Evolutionary conservation across 2,113 vertebrate genomes (phyloP).

Genomic region (Todiramphus chloris): DNA sequence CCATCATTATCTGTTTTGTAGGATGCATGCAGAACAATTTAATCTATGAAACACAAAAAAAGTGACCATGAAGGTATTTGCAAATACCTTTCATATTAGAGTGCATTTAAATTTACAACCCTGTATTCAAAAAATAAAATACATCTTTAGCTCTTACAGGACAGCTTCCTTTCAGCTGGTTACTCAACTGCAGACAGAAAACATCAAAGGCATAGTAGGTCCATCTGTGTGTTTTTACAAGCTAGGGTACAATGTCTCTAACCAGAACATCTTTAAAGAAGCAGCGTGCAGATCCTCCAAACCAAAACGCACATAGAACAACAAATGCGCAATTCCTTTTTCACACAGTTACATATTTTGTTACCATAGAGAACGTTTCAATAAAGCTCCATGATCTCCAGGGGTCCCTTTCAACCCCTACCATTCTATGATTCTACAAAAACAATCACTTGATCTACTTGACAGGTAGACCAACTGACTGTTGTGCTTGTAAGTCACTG

Average conservation of each 20-base stretch:
- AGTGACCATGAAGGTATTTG: not conserved
- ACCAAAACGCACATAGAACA: not conserved
- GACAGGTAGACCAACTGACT: not conserved
- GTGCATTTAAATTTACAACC: not conserved
- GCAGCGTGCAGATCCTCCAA: not conserved
- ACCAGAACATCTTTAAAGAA: not conserved
- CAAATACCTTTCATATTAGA: not conserved
- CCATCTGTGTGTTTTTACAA: not conserved
- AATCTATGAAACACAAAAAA: slow-evolving; percentile 79
- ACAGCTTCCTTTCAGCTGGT: not conserved
- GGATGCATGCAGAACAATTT: slow-evolving; percentile 98
- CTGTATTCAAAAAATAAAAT: not conserved
- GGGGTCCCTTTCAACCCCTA: too few species aligned
- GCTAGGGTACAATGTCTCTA: not conserved
- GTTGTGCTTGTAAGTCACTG: not conserved
- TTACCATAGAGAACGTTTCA: not conserved
- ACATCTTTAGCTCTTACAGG: not conserved
- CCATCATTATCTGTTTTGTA: slow-evolving; percentile 93
- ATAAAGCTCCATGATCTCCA: not conserved
- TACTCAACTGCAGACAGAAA: not conserved
- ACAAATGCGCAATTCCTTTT: not conserved
- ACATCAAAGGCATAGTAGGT: fast-evolving
- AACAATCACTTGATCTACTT: not conserved
- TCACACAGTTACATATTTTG: not conserved
- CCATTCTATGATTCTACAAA: too few species aligned